These are phyloP conservation scores for Danionella dracula DNA, from an alignment of 2,797 vertebrate species.

Conservation along the genomic window DNA sequence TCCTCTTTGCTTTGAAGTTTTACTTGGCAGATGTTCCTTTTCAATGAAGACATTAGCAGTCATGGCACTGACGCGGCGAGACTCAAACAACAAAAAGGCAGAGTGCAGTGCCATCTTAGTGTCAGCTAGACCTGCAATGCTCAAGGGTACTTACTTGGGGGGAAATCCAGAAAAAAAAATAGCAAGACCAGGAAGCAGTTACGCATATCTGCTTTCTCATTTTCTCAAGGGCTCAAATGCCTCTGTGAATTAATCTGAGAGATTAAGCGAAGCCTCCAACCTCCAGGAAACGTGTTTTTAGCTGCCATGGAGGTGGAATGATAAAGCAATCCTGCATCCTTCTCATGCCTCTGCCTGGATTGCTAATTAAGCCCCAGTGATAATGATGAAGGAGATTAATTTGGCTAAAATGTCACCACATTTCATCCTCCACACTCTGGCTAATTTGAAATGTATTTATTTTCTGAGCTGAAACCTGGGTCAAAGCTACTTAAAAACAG, in stretches of 20 bases:
- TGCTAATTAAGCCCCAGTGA: slow-evolving; percentile 26
- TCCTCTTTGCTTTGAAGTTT: not conserved
- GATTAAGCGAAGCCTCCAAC: slow-evolving; percentile 7
- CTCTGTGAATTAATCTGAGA: slow-evolving; percentile 20
- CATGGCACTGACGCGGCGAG: not conserved
- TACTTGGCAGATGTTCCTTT: not conserved
- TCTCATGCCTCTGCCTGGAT: not conserved
- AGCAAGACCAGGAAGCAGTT: slow-evolving; percentile 3
- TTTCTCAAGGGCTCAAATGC: slow-evolving; percentile 27
- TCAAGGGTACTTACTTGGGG: slow-evolving; percentile 3
- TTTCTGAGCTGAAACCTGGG: not conserved
- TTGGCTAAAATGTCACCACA: slow-evolving; percentile 16
- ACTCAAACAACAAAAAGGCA: not conserved
- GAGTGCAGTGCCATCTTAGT: not conserved
- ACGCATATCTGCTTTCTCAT: slow-evolving; percentile 26
- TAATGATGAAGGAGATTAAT: slow-evolving; percentile 9
- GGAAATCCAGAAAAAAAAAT: not conserved
- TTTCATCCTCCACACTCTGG: not conserved
- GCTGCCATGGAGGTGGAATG: slow-evolving; percentile 6
- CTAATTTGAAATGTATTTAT: slow-evolving; percentile 10
- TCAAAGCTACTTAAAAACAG: slow-evolving; percentile 12
- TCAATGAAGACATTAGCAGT: slow-evolving; percentile 20
- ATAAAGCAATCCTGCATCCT: not conserved
- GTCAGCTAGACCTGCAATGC: slow-evolving; percentile 5
- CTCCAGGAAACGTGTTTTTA: not conserved